Evolutionary conservation across 2,797 vertebrate genomes (phyloP).

Genomic region (Neoniphon sammara): DNA sequence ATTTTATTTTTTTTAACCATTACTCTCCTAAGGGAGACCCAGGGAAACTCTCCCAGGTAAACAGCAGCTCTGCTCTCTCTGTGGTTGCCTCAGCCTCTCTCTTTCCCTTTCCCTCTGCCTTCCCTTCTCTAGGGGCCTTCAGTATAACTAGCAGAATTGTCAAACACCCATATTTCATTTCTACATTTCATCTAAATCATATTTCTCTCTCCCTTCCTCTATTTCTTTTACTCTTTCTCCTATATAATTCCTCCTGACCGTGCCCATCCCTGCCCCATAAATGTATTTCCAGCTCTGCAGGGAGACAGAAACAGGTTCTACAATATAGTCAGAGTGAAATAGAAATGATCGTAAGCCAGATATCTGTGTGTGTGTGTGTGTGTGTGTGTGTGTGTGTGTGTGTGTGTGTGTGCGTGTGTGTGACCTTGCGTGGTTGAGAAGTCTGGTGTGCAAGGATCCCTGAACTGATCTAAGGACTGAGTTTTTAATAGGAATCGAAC

Average conservation of each 20-base stretch:
- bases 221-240: constrained; percentile 32
- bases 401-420: constrained; percentile 15
- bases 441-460: constrained; percentile 47
- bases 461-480: constrained; percentile 5
- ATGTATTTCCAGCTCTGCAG: constrained; percentile 39
- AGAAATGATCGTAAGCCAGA: constrained; percentile 13
- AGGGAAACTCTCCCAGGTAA: constrained; percentile 20
- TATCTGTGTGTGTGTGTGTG: constrained; percentile 11
- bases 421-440: constrained; percentile 46
- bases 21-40: constrained; percentile 31
- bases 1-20: constrained; percentile 3
- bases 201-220: constrained; percentile 37
- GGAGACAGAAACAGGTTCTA: constrained; percentile 37
- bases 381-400: constrained; percentile 27
- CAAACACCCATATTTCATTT: constrained; percentile 33
- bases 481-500: constrained; percentile 50
- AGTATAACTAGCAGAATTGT: constrained; percentile 32
- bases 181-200: constrained; percentile 45
- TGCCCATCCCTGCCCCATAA: constrained; percentile 23
- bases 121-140: constrained; percentile 19
- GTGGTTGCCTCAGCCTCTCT: not conserved
- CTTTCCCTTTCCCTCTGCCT: constrained; percentile 16
- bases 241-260: constrained; percentile 21
- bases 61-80: constrained; percentile 21
- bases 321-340: constrained; percentile 25